Evolutionary conservation across 2,888 invertebrate species (phyloP).

Genomic region (Scaptomyza polygonia): DNA sequence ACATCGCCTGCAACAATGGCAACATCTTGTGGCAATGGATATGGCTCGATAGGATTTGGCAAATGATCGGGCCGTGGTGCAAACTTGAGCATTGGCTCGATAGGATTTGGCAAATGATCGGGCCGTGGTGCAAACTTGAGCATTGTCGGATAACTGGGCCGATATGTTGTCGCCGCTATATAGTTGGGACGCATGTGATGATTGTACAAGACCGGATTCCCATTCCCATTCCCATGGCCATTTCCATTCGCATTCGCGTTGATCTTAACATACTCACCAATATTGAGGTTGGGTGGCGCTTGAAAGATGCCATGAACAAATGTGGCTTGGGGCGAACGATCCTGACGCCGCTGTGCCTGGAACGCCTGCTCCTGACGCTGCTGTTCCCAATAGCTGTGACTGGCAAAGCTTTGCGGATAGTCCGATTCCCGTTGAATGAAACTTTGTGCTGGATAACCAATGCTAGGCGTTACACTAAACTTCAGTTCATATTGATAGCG

Average conservation of each 20-base stretch:
- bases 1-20: not conserved
- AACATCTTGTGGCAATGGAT: constrained; percentile 36
- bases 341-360: constrained; percentile 72
- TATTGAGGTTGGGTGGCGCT: constrained; percentile 75
- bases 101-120: constrained; percentile 28
- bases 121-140: constrained; percentile 64
- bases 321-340: constrained; percentile 69
- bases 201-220: constrained; percentile 59
- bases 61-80: constrained; percentile 51
- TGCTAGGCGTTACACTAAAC: constrained; percentile 87
- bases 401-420: constrained; percentile 82
- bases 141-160: constrained; percentile 72
- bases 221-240: not conserved
- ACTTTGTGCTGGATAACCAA: constrained; percentile 80
- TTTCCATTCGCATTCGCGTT: not conserved
- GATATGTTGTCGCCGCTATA: constrained; percentile 80
- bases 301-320: constrained; percentile 73
- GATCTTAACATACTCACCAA: constrained; percentile 81
- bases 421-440: constrained; percentile 87
- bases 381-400: constrained; percentile 56
- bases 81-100: constrained; percentile 64
- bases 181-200: constrained; percentile 56
- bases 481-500: constrained; percentile 88
- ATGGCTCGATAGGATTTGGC: constrained; percentile 35
- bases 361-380: constrained; percentile 30